Evolutionary conservation across 2,113 vertebrate species (phyloP).

Genomic region (Tylochromis polylepis): DNA sequence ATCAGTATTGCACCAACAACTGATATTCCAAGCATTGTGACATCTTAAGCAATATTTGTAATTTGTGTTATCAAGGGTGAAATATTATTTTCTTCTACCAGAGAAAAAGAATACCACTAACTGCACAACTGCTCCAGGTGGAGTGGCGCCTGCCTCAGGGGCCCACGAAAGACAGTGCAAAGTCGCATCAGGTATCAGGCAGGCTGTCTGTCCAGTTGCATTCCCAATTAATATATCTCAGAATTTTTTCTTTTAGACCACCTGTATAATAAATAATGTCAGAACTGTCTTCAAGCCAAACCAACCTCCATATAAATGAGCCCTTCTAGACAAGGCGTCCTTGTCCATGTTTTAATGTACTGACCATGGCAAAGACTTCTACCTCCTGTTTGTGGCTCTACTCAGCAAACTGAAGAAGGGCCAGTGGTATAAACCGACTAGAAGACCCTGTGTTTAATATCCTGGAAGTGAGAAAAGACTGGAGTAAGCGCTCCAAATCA

Average conservation of each 20-base stretch:
- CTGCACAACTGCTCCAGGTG: neutral
- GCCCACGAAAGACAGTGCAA: slow-evolving; percentile 17
- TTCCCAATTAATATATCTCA: neutral
- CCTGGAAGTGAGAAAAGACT: neutral
- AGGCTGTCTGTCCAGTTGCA: neutral
- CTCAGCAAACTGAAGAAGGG: neutral
- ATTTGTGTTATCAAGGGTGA: neutral
- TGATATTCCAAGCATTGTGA: neutral
- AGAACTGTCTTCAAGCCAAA: neutral
- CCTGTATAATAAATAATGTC: neutral
- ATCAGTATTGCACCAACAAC: neutral
- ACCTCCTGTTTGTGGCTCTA: neutral
- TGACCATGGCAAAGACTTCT: neutral
- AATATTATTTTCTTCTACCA: neutral
- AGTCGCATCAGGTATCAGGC: neutral
- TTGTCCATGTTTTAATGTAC: neutral
- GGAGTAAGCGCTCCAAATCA: neutral
- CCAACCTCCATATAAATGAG: neutral
- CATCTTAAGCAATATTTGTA: neutral
- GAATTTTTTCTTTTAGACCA: neutral
- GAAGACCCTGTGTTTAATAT: neutral
- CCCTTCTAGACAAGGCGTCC: rapidly evolving
- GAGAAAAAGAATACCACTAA: neutral
- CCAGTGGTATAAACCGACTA: neutral
- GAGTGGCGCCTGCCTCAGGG: neutral